Evolutionary conservation across 2,797 vertebrate genomes (phyloP).

Genomic region (Oryzias dopingdopingensis): DNA sequence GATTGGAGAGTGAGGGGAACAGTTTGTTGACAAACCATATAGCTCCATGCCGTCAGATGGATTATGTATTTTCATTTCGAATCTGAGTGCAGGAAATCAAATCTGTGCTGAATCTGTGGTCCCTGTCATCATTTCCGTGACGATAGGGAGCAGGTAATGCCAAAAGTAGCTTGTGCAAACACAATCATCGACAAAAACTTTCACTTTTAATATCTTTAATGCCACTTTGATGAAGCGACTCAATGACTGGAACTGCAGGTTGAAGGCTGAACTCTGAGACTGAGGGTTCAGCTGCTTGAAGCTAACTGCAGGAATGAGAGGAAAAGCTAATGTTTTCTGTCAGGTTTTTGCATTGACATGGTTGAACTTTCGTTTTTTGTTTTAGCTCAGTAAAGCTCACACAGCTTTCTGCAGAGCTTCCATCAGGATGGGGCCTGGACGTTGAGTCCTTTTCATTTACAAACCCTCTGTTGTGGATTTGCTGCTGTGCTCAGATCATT

Average conservation of each 20-base stretch:
- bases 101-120: slow-evolving; percentile 27
- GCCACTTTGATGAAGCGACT: too few relatives aligned
- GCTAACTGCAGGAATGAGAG: too few relatives aligned
- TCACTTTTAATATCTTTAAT: too few relatives aligned
- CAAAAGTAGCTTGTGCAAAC: background rate
- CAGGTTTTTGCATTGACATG: too few relatives aligned
- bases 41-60: slow-evolving; percentile 37
- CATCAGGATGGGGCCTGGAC: background rate
- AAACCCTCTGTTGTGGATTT: background rate
- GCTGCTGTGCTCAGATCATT: background rate
- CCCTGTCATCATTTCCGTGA: background rate
- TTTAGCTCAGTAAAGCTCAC: too few relatives aligned
- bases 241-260: too few relatives aligned
- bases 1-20: slow-evolving; percentile 41
- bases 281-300: too few relatives aligned
- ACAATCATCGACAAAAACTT: too few relatives aligned
- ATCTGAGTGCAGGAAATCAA: slow-evolving; percentile 25
- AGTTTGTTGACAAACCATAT: slow-evolving; percentile 23
- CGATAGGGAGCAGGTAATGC: background rate
- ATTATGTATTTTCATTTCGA: slow-evolving; percentile 55
- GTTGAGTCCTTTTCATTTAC: background rate
- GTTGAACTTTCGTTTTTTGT: too few relatives aligned
- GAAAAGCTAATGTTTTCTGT: too few relatives aligned
- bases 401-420: background rate
- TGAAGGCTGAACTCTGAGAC: too few relatives aligned